phyloP scores from a whole-genome alignment of 1,140 invertebrate genomes.

The Bombus waltoni region DNA sequence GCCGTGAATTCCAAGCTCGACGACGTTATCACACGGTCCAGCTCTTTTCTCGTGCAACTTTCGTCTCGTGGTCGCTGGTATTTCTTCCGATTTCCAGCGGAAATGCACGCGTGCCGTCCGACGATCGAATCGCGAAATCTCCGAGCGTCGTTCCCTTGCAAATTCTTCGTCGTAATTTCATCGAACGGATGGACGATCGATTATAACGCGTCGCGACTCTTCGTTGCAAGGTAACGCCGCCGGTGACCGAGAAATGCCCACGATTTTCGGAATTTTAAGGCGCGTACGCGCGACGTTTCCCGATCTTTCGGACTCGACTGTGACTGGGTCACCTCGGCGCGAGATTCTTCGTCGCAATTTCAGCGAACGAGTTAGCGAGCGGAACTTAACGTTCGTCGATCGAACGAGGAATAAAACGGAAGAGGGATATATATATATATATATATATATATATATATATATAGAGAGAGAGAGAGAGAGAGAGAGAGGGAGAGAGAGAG shows the following conservation, averaged over 20 bases:
- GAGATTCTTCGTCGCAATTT: constrained; percentile 28
- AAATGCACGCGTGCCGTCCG: not conserved
- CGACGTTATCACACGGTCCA: constrained; percentile 26
- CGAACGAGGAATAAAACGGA: not conserved
- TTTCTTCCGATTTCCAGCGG: constrained; percentile 10
- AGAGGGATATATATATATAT: not conserved
- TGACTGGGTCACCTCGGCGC: not conserved
- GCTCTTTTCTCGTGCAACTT: not conserved
- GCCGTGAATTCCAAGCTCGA: constrained; percentile 17
- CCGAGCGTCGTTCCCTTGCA: no score
- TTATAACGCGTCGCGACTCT: not conserved
- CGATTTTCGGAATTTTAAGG: not conserved
- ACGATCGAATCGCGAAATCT: not conserved
- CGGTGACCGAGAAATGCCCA: not conserved
- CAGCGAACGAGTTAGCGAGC: not conserved
- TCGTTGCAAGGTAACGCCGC: not conserved
- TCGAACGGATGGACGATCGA: not conserved
- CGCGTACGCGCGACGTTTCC: not conserved
- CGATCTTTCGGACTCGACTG: not conserved
- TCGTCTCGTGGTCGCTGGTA: not conserved
- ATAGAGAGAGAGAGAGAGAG: no score
- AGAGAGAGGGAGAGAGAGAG: not conserved
- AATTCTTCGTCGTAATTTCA: not conserved
- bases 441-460: not conserved
- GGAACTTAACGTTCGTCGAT: not conserved